Conservation (phyloP, 2,888 invertebrate genomes). For the Acheta domesticus region DNA sequence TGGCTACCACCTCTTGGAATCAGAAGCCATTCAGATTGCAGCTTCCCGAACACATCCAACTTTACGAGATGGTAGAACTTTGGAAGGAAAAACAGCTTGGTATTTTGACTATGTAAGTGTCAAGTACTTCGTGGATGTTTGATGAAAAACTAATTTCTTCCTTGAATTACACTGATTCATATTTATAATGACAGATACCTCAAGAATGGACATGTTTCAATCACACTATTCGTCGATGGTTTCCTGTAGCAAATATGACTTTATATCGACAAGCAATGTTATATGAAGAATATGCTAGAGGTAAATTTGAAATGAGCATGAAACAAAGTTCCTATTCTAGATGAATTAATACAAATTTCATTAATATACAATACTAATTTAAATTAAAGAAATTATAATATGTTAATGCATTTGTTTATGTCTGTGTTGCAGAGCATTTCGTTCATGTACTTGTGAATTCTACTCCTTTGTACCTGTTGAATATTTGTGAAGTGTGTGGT, state of each 20-base stretch:
- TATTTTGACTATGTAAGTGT: constrained; percentile 51
- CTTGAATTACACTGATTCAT: background rate
- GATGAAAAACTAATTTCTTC: no score
- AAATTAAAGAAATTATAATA: no score
- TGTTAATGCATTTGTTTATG: no score
- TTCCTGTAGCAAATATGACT: constrained; percentile 56
- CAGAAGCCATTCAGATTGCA: constrained; percentile 46
- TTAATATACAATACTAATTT: no score
- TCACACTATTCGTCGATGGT: constrained; percentile 54
- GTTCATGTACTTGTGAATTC: constrained; percentile 44
- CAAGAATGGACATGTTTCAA: constrained; percentile 51
- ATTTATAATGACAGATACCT: constrained; percentile 40
- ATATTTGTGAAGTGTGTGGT: constrained; percentile 52
- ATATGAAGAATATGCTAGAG: constrained; percentile 55
- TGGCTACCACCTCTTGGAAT: constrained; percentile 51
- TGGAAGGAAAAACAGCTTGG: constrained; percentile 48
- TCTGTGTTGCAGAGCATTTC: constrained; percentile 43
- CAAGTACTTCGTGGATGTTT: constrained; percentile 30
- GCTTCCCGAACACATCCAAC: constrained; percentile 42
- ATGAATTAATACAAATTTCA: no score
- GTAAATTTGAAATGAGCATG: constrained; percentile 42
- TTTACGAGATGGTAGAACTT: constrained; percentile 43
- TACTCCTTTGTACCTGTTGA: constrained; percentile 47
- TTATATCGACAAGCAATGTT: constrained; percentile 52
- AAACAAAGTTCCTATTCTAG: background rate